Evolutionary conservation across 2,113 vertebrate species (phyloP).

Genomic region (Peromyscus californicus): DNA sequence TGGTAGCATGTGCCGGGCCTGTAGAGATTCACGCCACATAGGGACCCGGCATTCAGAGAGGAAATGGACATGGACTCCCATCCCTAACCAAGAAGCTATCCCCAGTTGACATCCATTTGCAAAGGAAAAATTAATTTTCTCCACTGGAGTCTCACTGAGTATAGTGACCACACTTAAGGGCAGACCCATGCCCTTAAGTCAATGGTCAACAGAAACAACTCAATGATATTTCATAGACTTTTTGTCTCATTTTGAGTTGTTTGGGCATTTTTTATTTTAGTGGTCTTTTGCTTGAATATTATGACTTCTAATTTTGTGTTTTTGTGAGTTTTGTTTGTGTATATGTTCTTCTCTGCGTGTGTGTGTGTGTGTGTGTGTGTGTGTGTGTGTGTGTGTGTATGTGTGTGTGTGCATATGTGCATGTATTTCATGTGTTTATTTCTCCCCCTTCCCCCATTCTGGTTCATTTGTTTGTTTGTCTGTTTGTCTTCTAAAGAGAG

Average conservation of each 20-base stretch:
- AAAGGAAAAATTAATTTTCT: neutral
- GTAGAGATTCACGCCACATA: neutral
- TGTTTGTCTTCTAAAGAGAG: neutral
- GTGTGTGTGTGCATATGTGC: neutral
- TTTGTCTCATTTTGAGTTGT: neutral
- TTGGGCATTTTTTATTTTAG: neutral
- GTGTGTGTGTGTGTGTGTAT: neutral
- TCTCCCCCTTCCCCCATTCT: neutral
- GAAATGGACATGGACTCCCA: neutral
- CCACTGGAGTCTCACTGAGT: neutral
- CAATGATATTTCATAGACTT: neutral
- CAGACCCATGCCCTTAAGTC: neutral
- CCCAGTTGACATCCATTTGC: neutral
- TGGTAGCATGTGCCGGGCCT: neutral
- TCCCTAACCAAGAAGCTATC: neutral
- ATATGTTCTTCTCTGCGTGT: neutral
- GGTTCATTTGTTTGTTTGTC: neutral
- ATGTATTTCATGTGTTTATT: neutral
- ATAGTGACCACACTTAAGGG: neutral
- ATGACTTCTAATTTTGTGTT: neutral
- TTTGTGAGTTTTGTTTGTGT: neutral
- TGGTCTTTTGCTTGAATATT: neutral
- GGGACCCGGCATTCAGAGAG: neutral
- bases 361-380: neutral
- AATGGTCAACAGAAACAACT: neutral